These are phyloP conservation scores for Saccostrea cuccullata DNA, from an alignment of 1,140 invertebrate species.

Conservation along the genomic window DNA sequence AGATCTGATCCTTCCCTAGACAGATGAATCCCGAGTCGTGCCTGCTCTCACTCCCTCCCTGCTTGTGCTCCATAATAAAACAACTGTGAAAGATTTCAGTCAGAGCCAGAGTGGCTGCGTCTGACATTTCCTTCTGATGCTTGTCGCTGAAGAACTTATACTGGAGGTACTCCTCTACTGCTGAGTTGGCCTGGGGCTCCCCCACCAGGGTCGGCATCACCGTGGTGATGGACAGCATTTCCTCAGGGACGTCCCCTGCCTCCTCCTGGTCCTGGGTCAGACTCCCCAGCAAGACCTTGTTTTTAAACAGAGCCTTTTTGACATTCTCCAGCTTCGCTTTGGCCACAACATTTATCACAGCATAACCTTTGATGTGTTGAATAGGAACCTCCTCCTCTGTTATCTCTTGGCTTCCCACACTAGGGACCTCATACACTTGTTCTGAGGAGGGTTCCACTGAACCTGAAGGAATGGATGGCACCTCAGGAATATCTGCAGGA, in stretches of 20 bases:
- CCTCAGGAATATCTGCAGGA: slow-evolving; percentile 15
- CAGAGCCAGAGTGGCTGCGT: slow-evolving; percentile 69
- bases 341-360: slow-evolving; percentile 72
- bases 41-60: slow-evolving; percentile 59
- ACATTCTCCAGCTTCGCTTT: slow-evolving; percentile 75
- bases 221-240: slow-evolving; percentile 66
- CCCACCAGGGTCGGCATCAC: slow-evolving; percentile 69
- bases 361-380: slow-evolving; percentile 65
- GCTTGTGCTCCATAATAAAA: slow-evolving; percentile 75
- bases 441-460: slow-evolving; percentile 30
- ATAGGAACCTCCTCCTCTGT: not conserved
- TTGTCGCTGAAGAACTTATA: slow-evolving; percentile 68
- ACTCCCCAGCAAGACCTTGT: slow-evolving; percentile 56
- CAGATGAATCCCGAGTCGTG: slow-evolving; percentile 77
- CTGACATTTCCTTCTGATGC: slow-evolving; percentile 65
- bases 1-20: slow-evolving; percentile 76
- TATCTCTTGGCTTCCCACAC: slow-evolving; percentile 24
- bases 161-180: slow-evolving; percentile 73
- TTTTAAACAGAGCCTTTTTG: slow-evolving; percentile 64
- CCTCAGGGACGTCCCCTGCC: slow-evolving; percentile 62
- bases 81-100: slow-evolving; percentile 78
- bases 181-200: slow-evolving; percentile 69
- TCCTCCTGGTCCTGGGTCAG: slow-evolving; percentile 62
- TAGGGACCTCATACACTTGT: not conserved
- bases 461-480: slow-evolving; percentile 31